Percentiles rank a stretch among this genome's conserved stretches.
phyloP scores from a whole-genome alignment of 2,888 invertebrate species.

The Macrophya alboannulata region DNA sequence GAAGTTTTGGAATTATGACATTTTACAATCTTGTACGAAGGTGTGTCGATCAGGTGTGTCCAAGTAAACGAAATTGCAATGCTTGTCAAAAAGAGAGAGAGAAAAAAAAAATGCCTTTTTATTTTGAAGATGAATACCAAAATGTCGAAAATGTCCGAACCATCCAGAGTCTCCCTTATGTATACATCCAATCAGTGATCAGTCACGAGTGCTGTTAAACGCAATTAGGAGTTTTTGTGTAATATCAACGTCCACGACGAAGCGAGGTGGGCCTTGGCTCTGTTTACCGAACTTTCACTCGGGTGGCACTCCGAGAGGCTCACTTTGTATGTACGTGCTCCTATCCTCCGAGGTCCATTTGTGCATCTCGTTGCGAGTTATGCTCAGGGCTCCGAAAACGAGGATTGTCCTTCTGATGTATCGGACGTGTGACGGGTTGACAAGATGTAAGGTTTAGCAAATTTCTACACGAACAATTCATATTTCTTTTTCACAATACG shows the following conservation, averaged over 20 bases:
- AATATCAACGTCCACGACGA: constrained; percentile 40
- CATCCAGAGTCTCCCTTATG: background rate
- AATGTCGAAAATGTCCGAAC: background rate
- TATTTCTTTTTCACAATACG: background rate
- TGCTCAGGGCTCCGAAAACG: constrained; percentile 12
- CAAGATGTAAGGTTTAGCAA: background rate
- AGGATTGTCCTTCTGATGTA: constrained; percentile 26
- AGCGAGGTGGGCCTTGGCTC: constrained; percentile 50
- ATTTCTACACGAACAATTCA: background rate
- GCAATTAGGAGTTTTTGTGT: constrained; percentile 53
- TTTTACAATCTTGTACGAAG: background rate
- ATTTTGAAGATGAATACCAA: background rate
- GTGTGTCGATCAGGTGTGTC: background rate
- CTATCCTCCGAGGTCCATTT: constrained; percentile 43
- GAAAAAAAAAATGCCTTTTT: background rate
- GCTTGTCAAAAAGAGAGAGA: too few relatives aligned
- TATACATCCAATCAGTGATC: constrained; percentile 25
- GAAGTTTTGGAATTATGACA: too few relatives aligned
- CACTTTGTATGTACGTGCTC: constrained; percentile 41
- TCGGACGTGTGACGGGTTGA: background rate
- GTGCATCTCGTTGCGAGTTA: background rate
- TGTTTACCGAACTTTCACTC: constrained; percentile 56
- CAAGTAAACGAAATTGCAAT: background rate
- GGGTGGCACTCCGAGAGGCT: constrained; percentile 35
- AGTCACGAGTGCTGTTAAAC: constrained; percentile 28